A percentile compares a stretch with the other conserved stretches of the same genome.
These are phyloP conservation scores for Rhynchophorus ferrugineus DNA, from an alignment of 1,140 invertebrate species.

Conservation along the genomic window DNA sequence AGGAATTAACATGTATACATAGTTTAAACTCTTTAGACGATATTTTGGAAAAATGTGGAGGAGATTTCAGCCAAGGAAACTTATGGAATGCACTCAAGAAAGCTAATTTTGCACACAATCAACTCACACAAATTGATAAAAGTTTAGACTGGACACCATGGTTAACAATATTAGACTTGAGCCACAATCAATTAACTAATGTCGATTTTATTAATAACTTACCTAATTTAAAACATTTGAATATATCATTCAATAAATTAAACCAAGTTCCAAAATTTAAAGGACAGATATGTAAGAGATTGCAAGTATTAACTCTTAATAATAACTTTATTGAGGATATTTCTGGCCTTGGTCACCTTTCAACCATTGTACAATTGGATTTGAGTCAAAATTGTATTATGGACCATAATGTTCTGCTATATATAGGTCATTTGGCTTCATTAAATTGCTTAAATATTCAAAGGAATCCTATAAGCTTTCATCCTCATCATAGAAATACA, in stretches of 20 bases:
- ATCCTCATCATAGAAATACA: conserved; percentile 48
- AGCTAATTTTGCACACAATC: conserved; percentile 52
- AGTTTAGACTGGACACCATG: conserved; percentile 52
- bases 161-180: conserved; percentile 52
- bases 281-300: conserved; percentile 36
- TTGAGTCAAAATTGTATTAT: conserved; percentile 55
- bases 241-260: conserved; percentile 57
- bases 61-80: conserved; percentile 50
- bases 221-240: conserved; percentile 52
- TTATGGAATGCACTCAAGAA: conserved; percentile 54
- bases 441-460: conserved; percentile 49
- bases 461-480: conserved; percentile 55
- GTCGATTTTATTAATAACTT: conserved; percentile 44
- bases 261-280: conserved; percentile 48
- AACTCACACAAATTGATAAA: conserved; percentile 44
- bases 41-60: conserved; percentile 49
- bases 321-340: conserved; percentile 44
- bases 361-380: conserved; percentile 51
- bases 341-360: conserved; percentile 36
- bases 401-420: conserved; percentile 50
- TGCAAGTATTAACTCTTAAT: conserved; percentile 34
- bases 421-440: conserved; percentile 47
- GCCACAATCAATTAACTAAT: conserved; percentile 52
- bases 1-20: conserved; percentile 48
- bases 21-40: conserved; percentile 41